Base-by-base conservation (phyloP, 2,797 vertebrate genomes). In the Galagoides demidoff region DNA sequence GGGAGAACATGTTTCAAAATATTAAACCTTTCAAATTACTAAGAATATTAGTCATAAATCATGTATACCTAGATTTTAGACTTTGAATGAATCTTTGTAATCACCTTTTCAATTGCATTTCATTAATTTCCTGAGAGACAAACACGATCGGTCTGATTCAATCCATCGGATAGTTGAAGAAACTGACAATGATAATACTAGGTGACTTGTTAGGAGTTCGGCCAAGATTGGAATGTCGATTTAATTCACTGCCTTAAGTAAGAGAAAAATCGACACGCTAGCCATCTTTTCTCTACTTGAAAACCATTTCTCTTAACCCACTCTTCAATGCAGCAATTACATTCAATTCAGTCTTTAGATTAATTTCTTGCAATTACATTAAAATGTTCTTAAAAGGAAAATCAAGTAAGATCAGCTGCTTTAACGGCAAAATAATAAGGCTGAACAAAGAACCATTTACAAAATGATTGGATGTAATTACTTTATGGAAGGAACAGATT, bases 381-480 rank as follows among this genome's bases (percentile, higher is more conserved):
- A 83, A 82, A 94, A 27, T 43, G 11, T 45, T 39, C 34, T 92
- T 87, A 68, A 22, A 95, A 83, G 22, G 23, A 88, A 90, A 96
- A 95, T 10, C 45, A 90, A 96, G n/a, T 71, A 85, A 87, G 3
- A 74, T 96, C 43, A 52, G 19, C 27, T 84, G 45, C 43, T 95
- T 87, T 90, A 93, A 87, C 9, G 87, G 5, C 61, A 71, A 92
- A 86, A 79, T 76, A 29, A 45, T 27, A 64, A n/a, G 45, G 37
- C 12, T 84, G 25, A 45, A 43, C 31, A 73, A 74, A 91, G 27
- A 84, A 43, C 7, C 45, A 82, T 73, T 61, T 85, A 63, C 78
- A 88, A 78, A 90, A 43, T 37, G n/a, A 55, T 31, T 55, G 27
- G 73, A 43, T 57, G 27, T 22, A 90, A 90, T 88, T 77, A 73